A percentile compares a stretch with the other conserved stretches of the same genome.
Conservation (phyloP, 92 coral and sea anemone genomes). For the Siderastrea radians region DNA sequence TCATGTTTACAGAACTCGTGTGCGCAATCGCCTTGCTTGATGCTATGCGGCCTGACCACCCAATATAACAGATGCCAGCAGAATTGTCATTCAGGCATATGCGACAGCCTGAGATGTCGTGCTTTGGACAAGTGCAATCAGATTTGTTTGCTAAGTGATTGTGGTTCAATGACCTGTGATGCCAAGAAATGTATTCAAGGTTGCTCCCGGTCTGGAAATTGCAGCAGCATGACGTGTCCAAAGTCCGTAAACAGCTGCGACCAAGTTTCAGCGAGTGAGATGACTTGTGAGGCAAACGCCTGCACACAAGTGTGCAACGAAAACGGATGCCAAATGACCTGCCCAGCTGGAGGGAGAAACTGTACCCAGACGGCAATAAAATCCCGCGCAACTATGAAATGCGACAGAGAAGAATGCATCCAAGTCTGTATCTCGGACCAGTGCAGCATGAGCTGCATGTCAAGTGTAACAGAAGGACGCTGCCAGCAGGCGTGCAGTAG, state of each 20-base stretch:
- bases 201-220: neutral
- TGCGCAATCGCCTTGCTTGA: neutral
- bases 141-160: neutral
- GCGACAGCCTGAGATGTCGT: neutral
- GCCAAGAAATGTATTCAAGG: neutral
- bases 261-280: neutral
- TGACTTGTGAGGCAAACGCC: slow-evolving; percentile 21
- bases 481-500: neutral
- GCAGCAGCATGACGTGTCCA: neutral
- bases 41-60: slow-evolving; percentile 6
- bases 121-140: neutral
- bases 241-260: neutral
- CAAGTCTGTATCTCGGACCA: too few relatives aligned
- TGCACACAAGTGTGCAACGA: slow-evolving; percentile 33
- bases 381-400: neutral
- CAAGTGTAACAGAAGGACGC: too few relatives aligned
- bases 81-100: neutral
- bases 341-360: neutral
- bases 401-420: neutral
- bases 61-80: slow-evolving; percentile 7
- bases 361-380: neutral
- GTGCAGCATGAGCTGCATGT: too few relatives aligned
- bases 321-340: slow-evolving; percentile 13
- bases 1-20: neutral
- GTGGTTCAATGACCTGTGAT: neutral